Percentiles rank a stretch among this genome's conserved stretches.
Conservation (phyloP, 2,797 vertebrate species). For the Emydoidea blandingii region DNA sequence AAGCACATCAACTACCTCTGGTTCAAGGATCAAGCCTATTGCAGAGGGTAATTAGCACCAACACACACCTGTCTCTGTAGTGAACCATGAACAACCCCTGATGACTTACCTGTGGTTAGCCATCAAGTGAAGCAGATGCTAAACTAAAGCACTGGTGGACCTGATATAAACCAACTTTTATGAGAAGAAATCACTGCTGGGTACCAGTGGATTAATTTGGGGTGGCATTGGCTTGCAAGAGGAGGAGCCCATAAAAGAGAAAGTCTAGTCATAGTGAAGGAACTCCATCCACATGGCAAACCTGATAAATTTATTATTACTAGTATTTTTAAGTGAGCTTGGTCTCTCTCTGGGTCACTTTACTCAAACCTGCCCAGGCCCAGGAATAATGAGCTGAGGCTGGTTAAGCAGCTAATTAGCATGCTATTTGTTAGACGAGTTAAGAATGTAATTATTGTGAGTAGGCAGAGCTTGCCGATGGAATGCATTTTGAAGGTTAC, state of each 20-base stretch:
- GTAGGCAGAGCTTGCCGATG: conserved; percentile 79
- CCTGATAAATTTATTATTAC: conserved; percentile 57
- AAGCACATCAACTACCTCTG: rapidly evolving
- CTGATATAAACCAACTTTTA: rapidly evolving
- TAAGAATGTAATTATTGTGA: conserved; percentile 93
- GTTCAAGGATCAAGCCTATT: rapidly evolving
- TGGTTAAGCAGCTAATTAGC: conserved; percentile 87
- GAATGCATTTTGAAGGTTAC: conserved; percentile 88
- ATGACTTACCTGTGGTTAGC: rapidly evolving
- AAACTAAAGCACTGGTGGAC: rapidly evolving
- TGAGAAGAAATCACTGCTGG: rapidly evolving
- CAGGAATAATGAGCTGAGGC: conserved; percentile 78
- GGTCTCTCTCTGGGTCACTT: conserved; percentile 53
- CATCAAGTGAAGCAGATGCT: rapidly evolving
- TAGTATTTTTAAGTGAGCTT: conserved; percentile 59
- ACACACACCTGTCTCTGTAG: rapidly evolving
- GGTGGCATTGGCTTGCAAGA: neutral
- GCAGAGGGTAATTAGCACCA: rapidly evolving
- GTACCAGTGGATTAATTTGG: neutral
- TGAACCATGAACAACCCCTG: neutral
- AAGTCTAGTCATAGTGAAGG: neutral
- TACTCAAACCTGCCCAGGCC: conserved; percentile 68
- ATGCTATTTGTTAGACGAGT: conserved; percentile 89
- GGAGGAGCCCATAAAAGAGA: neutral
- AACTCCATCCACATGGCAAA: conserved; percentile 44